phyloP scores from a whole-genome alignment of 2,797 vertebrate species.

The Gorsachius magnificus region DNA sequence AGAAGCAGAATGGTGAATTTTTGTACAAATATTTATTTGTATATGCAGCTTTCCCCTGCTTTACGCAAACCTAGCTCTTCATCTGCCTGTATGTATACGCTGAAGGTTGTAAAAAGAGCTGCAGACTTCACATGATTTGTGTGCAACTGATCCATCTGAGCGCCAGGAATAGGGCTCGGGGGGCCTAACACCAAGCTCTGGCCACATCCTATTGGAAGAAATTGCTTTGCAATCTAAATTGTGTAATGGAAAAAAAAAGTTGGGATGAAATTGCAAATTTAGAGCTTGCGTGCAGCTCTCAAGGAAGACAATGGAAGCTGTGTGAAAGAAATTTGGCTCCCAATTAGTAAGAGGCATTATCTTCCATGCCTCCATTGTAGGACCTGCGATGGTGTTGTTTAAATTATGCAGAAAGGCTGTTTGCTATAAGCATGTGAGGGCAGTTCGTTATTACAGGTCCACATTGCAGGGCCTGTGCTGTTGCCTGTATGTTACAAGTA shows the following conservation, averaged over 20 bases:
- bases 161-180: not conserved
- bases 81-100: not conserved
- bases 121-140: not conserved
- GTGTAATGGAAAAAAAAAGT: not conserved
- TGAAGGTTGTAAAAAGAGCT: not conserved
- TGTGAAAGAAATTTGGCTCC: not conserved
- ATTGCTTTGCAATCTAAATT: not conserved
- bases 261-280: not conserved
- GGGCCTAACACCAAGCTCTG: accelerated
- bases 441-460: not conserved
- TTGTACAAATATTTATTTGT: not conserved
- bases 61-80: not conserved
- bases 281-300: not conserved
- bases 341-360: not conserved
- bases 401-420: not conserved
- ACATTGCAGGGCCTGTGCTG: not conserved
- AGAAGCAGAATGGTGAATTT: not conserved
- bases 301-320: not conserved
- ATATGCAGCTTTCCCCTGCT: not conserved
- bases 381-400: not conserved
- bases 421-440: not conserved
- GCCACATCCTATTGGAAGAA: not conserved
- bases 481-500: not conserved
- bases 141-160: not conserved
- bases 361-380: not conserved